Conservation (phyloP, 2,888 invertebrate species). For the Caenorhabditis sinica region DNA sequence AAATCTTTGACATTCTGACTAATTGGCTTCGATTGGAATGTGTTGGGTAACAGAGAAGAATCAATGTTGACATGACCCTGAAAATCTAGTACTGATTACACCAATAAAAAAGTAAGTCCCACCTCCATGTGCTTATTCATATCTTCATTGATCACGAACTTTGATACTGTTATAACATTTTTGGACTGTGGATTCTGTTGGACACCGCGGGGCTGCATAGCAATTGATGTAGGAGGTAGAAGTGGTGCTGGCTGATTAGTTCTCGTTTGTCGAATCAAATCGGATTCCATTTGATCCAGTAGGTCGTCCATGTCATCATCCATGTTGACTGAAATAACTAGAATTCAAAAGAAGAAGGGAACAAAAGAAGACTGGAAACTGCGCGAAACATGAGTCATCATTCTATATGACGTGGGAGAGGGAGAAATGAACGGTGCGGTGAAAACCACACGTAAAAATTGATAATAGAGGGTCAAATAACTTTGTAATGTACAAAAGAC, state of each 20-base stretch:
- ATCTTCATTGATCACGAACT: constrained; percentile 7
- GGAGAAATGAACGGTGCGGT: not conserved
- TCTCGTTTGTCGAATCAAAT: constrained; percentile 25
- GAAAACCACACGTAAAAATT: not conserved
- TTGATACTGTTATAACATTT: constrained; percentile 20
- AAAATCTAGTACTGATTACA: not conserved
- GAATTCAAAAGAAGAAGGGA: constrained; percentile 3
- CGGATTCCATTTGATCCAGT: constrained; percentile 72
- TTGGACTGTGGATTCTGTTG: not conserved
- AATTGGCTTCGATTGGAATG: constrained; percentile 44
- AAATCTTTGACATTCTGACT: not conserved
- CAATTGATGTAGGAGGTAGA: constrained; percentile 34
- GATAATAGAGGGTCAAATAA: too few relatives aligned
- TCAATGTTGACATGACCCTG: constrained; percentile 54
- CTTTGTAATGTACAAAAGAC: too few relatives aligned
- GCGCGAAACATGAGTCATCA: not conserved
- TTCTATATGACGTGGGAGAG: not conserved
- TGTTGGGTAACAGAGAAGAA: constrained; percentile 37
- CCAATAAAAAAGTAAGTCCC: not conserved
- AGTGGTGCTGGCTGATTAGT: constrained; percentile 26
- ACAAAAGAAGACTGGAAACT: not conserved
- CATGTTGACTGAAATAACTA: constrained; percentile 55
- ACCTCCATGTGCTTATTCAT: constrained; percentile 52
- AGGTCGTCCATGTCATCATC: constrained; percentile 75
- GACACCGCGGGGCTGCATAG: constrained; percentile 39